Evolutionary conservation across 2,797 vertebrate species (phyloP).

Genomic region (Squalus acanthias): DNA sequence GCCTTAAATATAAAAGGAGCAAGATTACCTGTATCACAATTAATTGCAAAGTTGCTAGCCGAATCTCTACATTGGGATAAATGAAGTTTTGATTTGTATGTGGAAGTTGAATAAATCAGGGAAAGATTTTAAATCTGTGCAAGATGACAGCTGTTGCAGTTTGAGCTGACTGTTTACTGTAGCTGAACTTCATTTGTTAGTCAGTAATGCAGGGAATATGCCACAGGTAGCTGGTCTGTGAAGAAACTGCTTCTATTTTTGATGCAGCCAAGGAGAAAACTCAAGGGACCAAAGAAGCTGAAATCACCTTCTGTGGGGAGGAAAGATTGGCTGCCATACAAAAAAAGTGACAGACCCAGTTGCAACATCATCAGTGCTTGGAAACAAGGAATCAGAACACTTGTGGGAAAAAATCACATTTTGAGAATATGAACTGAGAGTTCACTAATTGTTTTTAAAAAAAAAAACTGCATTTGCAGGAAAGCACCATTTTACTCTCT

Average conservation of each 20-base stretch:
- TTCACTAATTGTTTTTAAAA: too few species aligned
- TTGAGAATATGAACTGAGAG: too few species aligned
- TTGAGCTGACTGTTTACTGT: not conserved
- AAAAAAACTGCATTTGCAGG: not conserved
- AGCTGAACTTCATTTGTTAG: not conserved
- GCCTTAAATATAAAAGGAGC: not conserved
- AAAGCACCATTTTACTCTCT: not conserved
- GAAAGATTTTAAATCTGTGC: not conserved
- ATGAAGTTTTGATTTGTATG: not conserved
- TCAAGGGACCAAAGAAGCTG: too few species aligned
- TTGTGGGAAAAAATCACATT: too few species aligned
- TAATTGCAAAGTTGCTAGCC: not conserved
- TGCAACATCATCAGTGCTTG: too few species aligned
- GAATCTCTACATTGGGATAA: not conserved
- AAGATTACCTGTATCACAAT: not conserved
- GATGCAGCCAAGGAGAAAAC: too few species aligned
- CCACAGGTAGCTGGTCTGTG: too few species aligned
- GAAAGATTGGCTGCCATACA: too few species aligned
- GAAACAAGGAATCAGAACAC: too few species aligned
- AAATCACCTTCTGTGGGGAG: too few species aligned
- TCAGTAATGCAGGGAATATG: not conserved
- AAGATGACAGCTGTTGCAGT: not conserved
- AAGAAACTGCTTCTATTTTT: too few species aligned
- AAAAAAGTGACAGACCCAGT: too few species aligned
- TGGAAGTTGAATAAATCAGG: not conserved